These are phyloP conservation scores for Odontomyia ornata DNA, from an alignment of 2,888 invertebrate genomes.

Conservation along the genomic window DNA sequence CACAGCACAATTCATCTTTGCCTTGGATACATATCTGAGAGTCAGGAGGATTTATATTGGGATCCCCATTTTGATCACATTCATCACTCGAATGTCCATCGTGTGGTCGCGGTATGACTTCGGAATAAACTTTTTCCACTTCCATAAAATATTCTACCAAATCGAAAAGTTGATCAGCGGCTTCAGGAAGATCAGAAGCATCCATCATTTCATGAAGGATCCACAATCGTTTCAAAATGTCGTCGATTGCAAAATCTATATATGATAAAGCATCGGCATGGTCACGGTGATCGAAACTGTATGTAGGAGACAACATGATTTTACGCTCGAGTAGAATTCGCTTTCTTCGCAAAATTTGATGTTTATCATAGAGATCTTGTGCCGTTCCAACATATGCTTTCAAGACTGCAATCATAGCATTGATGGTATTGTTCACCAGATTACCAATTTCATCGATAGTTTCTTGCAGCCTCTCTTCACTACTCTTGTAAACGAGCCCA, in stretches of 20 bases:
- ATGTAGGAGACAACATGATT: neutral
- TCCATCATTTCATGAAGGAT: neutral
- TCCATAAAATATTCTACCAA: slow-evolving; percentile 9
- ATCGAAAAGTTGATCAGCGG: slow-evolving; percentile 6
- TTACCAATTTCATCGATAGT: neutral
- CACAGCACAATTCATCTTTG: too few species aligned
- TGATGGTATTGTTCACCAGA: neutral
- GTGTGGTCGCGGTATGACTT: neutral
- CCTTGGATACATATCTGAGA: too few species aligned
- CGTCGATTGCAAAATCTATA: neutral
- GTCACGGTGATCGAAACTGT: neutral
- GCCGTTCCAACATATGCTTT: slow-evolving; percentile 1
- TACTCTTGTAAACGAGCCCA: neutral
- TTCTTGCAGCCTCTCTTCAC: neutral
- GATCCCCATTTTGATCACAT: too few species aligned
- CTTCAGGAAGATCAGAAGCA: neutral
- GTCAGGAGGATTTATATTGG: too few species aligned
- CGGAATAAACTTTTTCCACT: neutral
- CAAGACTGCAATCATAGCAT: slow-evolving; percentile 10
- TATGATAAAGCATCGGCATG: neutral
- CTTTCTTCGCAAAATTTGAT: neutral
- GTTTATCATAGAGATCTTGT: neutral
- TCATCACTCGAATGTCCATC: too few species aligned
- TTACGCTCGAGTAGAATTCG: neutral
- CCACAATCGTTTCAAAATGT: neutral